A percentile compares a stretch with the other conserved stretches of the same genome.
Conservation (phyloP, 2,113 vertebrate genomes). For the Sapayoa aenigma region DNA sequence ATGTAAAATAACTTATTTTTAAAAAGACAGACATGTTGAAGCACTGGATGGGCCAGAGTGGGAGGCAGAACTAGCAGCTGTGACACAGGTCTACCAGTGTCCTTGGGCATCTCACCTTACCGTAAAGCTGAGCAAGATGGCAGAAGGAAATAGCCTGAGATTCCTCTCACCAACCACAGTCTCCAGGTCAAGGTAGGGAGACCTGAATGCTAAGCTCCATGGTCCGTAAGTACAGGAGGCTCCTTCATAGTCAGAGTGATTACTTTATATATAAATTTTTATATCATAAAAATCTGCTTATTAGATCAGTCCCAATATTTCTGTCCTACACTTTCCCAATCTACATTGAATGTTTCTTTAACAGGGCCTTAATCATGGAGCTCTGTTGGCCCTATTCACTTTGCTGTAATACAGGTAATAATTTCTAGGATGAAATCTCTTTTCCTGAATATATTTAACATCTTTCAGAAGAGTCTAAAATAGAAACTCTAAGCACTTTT, state of each 20-base stretch:
- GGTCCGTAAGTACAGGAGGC: neutral
- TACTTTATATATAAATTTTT: neutral
- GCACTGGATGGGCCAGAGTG: neutral
- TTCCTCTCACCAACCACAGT: neutral
- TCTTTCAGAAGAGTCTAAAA: constrained; percentile 22
- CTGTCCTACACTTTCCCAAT: neutral
- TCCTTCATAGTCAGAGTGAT: neutral
- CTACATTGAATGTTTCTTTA: neutral
- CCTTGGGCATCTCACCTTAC: neutral
- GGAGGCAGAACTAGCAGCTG: neutral
- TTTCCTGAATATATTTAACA: neutral
- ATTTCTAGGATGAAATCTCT: neutral
- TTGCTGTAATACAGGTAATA: neutral
- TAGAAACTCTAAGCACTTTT: constrained; percentile 21
- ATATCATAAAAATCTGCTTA: neutral
- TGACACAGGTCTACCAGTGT: neutral
- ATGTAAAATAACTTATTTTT: neutral
- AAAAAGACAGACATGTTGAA: neutral
- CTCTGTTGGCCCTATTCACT: neutral
- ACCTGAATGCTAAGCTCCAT: neutral
- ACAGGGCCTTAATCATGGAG: neutral
- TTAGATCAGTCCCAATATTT: neutral
- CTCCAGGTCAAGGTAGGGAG: neutral
- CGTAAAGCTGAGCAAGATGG: neutral
- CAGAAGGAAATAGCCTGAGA: neutral